Evolutionary conservation across 1,140 invertebrate genomes (phyloP).

Genomic region (Vanessa tameamea): DNA sequence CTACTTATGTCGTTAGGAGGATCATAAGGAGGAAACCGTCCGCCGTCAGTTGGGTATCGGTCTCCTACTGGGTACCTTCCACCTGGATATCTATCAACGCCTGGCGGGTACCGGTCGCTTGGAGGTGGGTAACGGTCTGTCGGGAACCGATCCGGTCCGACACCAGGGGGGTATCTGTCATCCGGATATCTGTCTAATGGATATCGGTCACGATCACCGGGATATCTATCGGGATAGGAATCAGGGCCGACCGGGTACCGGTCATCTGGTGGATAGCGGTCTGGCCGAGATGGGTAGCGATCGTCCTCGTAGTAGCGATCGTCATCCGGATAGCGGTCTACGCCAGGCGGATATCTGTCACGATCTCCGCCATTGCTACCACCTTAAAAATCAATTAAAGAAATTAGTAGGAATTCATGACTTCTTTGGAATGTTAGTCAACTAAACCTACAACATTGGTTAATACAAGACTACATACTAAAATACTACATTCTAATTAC

Average conservation of each 20-base stretch:
- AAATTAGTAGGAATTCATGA: constrained; percentile 20
- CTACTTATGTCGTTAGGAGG: constrained; percentile 64
- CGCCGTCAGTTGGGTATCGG: constrained; percentile 63
- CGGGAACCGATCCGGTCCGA: constrained; percentile 46
- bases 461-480: no score
- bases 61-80: constrained; percentile 51
- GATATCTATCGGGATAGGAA: constrained; percentile 62
- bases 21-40: constrained; percentile 67
- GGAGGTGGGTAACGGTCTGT: constrained; percentile 48
- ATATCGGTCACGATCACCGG: constrained; percentile 52
- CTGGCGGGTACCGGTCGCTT: constrained; percentile 44
- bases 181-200: constrained; percentile 53
- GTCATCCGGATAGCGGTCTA: constrained; percentile 79
- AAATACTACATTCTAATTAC: neutral
- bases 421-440: constrained; percentile 2
- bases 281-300: constrained; percentile 65
- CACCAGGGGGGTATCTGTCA: constrained; percentile 62
- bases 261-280: constrained; percentile 73
- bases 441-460: neutral
- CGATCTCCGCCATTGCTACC: constrained; percentile 69
- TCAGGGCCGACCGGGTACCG: constrained; percentile 69
- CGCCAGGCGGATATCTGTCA: constrained; percentile 77
- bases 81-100: constrained; percentile 59
- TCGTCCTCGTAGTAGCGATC: constrained; percentile 58
- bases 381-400: constrained; percentile 56